phyloP scores from a whole-genome alignment of 2,113 vertebrate genomes.

The Rhodinocichla rosea region DNA sequence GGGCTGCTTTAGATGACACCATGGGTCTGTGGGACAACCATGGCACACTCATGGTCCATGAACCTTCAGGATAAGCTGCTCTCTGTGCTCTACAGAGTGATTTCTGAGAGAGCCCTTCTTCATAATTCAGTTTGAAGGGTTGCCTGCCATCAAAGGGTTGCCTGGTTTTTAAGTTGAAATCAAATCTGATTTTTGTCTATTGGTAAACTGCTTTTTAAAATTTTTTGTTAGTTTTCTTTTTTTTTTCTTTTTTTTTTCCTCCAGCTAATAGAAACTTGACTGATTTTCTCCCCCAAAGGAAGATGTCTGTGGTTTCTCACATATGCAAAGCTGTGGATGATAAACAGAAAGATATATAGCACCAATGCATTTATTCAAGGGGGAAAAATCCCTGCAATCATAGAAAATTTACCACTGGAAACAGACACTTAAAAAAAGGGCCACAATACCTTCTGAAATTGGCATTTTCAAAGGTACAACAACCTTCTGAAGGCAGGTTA shows the following conservation, averaged over 20 bases:
- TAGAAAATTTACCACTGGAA: background rate
- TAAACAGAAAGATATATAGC: background rate
- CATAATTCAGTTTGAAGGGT: background rate
- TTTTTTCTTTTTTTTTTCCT: background rate
- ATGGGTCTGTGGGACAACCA: background rate
- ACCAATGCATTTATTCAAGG: background rate
- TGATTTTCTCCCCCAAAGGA: background rate
- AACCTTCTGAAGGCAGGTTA: background rate
- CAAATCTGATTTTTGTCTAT: background rate
- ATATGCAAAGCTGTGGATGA: rapidly evolving
- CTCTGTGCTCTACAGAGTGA: background rate
- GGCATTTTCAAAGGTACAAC: background rate
- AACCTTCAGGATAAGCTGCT: background rate
- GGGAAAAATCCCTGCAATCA: background rate
- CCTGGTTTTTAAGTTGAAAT: background rate
- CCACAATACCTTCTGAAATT: background rate
- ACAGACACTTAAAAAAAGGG: background rate
- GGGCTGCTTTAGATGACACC: background rate
- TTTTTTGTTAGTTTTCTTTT: no score
- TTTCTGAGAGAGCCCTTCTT: background rate
- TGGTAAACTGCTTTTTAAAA: background rate
- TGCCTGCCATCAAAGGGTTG: background rate
- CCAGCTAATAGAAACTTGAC: background rate
- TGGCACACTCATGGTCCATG: background rate
- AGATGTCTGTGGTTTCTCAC: background rate